Base-by-base conservation (phyloP, 2,888 invertebrate species). In the Scotopteryx bipunctaria region DNA sequence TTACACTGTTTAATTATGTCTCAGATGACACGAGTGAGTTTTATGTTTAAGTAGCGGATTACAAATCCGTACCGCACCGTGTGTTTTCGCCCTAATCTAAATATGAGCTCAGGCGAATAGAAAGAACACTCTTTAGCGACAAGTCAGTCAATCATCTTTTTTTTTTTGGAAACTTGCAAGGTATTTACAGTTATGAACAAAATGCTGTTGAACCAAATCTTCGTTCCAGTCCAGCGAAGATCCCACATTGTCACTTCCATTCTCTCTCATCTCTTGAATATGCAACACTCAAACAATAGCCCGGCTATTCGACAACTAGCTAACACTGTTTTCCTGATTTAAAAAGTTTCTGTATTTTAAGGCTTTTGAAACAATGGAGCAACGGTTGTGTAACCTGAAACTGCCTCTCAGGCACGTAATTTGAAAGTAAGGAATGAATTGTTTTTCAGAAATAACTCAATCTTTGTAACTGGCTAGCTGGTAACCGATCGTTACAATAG, bases 261-360 rank as follows among this genome's bases (percentile, higher is more conserved):
- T 50, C 42, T 41, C 35, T 51, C 37, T n/a, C 37, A 27, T 14
- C 55, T 45, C 55, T 72, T 78, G 73, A 81, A 83, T 83, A 83
- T 85, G 73, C 74, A 84, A 74, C 64, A 69, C 77, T 81, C 81
- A 56, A 48, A 59, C 43, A 48, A 54, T 44, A 33, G 33, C n/a
- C 3, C 59, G 58, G 55, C 57, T 63, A 69, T 61, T 51, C 44
- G 23, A 48, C 29, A 49, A 38, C 37, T 42, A 49, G 43, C 21
- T 16, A 16, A 37, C 31, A 61, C 58, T 59, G 50, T 59, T 65
- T 66, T 63, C 68, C 70, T 64, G 72, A n/a, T 74, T 73, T 66
- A 60, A 67, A 57, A 71, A 77, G 73, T 80, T 81, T 81, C 75
- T 71, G 76, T 67, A 76, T 75, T 81, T 71, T 47, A 43, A 59